Evolutionary conservation across 2,888 invertebrate genomes (phyloP), one percentile per base, ranked within the genome.

Genomic region (Tromatobia lineatoria): DNA sequence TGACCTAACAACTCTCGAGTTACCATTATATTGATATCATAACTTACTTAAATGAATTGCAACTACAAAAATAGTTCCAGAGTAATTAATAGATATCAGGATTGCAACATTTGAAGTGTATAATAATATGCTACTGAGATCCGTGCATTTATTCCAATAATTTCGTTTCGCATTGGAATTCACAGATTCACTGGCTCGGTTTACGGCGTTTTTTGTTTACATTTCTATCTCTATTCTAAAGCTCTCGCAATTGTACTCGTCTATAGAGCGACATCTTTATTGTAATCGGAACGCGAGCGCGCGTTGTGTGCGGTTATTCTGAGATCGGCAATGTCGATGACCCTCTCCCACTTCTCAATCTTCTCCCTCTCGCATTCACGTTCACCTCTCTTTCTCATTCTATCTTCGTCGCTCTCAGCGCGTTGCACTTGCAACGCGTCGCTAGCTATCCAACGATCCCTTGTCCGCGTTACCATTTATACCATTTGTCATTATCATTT

Each of bases 261-360:
- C 73, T 74, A 77, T 74, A 73, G 77, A 77, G 73, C 78, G 80
- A 83, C 81, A 86, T 87, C 80, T 85, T 87, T 86, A 82, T 85
- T 74, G 81, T 81, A 87, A 87, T 87, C 85, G 81, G 86, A 71
- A 83, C 73, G 76, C 25, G 54, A 38, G 52, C 50, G 80, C 79
- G 75, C 64, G 61, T 80, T 83, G 73, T 77, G 77, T 64, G 81
- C 81, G 83, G 84, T 80, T 87, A 86, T 87, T 87, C 84, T 80
- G 84, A 87, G 87, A 87, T 86, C 85, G 84, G 67, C 80, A 79
- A 84, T 84, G 87, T 87, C 87, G 86, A 84, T 84, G 86, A 87
- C 87, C 87, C 81, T 79, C 52, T 50, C 76, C 67, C 70, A 75
- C 75, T 75, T 15, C 2, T 18, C 25, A n/a, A 34, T 57, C 25